Evolutionary conservation across 1,140 invertebrate genomes (phyloP), one percentile per base, ranked within the genome.

Genomic region (Meloidogyne chitwoodi): DNA sequence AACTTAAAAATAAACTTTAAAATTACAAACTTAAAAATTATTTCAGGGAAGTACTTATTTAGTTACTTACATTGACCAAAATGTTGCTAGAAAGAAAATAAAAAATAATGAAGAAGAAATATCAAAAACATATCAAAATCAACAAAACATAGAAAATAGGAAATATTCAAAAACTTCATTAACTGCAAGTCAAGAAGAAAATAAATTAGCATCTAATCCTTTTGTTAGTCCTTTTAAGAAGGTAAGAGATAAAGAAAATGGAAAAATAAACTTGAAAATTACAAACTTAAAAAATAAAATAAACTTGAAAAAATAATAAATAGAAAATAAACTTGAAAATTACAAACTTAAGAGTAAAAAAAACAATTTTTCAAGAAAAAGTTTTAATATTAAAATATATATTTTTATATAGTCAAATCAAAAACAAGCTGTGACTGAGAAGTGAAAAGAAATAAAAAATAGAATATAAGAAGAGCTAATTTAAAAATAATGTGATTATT

Each of bases 31-130:
- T 38, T 38, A 10, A 38, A 38, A 10, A n/a, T n/a, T n/a, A n/a
- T 38, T 64, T 81, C 68, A 84, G 85, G 85, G 85, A 5, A 76
- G 78, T 31, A 87, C 85, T 5, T 87, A 87, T 71, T 64, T 86
- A 22, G 83, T 83, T 74, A 70, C 75, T 22, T 78, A 81, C 56
- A 44, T 87, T 12, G 79, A 56, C 3, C 76, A 87, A 34, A 78
- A 80, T 56, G 80, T 83, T 24, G 77, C 80, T 0, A 83, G 82
- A 26, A 82, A 80, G 68, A 64, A 66, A 75, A 12, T 38, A 73
- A n/a, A 38, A 61, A 27, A 34, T 56, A 19, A 74, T 64, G 48
- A 29, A 24, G 62, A 75, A 75, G 68, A 38, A 29, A 22, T 65
- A 34, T 27, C 68, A 19, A 27, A n/a, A 77, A 34, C 56, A 66